Evolutionary conservation across 2,888 invertebrate genomes (phyloP).

Genomic region (Cabera pusaria): DNA sequence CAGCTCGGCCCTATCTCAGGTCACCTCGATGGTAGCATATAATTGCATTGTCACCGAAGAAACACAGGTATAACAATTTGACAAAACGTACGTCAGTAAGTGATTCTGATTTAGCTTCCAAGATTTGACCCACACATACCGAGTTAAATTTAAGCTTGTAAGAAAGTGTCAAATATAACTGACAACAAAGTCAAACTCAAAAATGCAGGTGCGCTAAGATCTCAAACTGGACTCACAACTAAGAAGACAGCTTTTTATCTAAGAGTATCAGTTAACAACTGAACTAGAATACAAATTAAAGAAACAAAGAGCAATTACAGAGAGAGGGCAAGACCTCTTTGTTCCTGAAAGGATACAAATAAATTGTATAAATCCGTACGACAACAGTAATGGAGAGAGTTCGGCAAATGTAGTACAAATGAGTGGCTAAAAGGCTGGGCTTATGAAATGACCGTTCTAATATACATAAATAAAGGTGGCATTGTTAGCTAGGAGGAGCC

Average conservation of each 20-base stretch:
- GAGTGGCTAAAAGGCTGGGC: conserved; percentile 59
- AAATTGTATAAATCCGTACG: conserved; percentile 36
- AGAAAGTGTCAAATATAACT: too few relatives aligned
- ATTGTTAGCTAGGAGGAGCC: conserved; percentile 75
- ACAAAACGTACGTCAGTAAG: too few relatives aligned
- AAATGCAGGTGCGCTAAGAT: too few relatives aligned
- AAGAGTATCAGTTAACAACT: conserved; percentile 31
- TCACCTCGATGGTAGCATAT: too few relatives aligned
- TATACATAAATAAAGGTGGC: conserved; percentile 79
- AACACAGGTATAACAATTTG: too few relatives aligned
- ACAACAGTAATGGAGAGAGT: conserved; percentile 48
- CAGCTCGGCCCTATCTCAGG: too few relatives aligned
- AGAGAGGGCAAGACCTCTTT: conserved; percentile 30
- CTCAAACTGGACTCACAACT: too few relatives aligned
- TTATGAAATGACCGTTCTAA: conserved; percentile 78
- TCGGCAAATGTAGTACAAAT: conserved; percentile 42
- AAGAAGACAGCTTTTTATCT: conserved; percentile 21
- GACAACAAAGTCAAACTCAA: too few relatives aligned
- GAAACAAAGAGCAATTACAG: conserved; percentile 36
- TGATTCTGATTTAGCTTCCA: too few relatives aligned
- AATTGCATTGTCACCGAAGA: too few relatives aligned
- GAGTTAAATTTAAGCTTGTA: too few relatives aligned
- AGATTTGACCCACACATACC: too few relatives aligned
- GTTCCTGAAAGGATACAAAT: conserved; percentile 35
- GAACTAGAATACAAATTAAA: conserved; percentile 35